Evolutionary conservation across 2,888 invertebrate species (phyloP).

Genomic region (Stratiomys singularior): DNA sequence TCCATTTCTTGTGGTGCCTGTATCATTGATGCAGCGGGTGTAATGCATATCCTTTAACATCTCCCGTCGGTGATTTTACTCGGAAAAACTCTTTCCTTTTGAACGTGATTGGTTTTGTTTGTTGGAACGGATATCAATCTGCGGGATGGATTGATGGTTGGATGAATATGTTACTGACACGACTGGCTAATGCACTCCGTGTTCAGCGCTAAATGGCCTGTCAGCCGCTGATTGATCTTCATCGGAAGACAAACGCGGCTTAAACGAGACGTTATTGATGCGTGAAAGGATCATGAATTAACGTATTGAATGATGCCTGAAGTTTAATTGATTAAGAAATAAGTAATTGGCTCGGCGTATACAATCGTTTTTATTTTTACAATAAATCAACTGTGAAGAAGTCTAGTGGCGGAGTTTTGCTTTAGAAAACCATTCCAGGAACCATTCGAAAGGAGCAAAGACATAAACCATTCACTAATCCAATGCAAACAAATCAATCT

Average conservation of each 20-base stretch:
- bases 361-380: too few species aligned
- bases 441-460: too few species aligned
- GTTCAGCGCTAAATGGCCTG: conserved; percentile 15
- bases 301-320: background rate
- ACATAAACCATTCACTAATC: too few species aligned
- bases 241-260: background rate
- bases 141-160: too few species aligned
- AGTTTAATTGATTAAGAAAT: too few species aligned
- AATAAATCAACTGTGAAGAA: too few species aligned
- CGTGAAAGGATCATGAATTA: background rate
- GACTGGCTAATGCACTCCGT: conserved; percentile 23
- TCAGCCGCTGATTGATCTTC: conserved; percentile 24
- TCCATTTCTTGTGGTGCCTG: background rate
- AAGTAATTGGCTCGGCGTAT: too few species aligned
- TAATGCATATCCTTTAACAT: background rate
- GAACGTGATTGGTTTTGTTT: background rate
- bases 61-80: background rate
- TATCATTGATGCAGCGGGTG: background rate
- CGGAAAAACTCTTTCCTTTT: conserved; percentile 1
- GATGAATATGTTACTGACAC: background rate
- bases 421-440: too few species aligned
- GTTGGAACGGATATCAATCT: background rate
- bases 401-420: too few species aligned
- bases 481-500: too few species aligned
- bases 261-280: background rate